phyloP scores from a whole-genome alignment of 2,797 vertebrate species.

The Bradypodion pumilum region DNA sequence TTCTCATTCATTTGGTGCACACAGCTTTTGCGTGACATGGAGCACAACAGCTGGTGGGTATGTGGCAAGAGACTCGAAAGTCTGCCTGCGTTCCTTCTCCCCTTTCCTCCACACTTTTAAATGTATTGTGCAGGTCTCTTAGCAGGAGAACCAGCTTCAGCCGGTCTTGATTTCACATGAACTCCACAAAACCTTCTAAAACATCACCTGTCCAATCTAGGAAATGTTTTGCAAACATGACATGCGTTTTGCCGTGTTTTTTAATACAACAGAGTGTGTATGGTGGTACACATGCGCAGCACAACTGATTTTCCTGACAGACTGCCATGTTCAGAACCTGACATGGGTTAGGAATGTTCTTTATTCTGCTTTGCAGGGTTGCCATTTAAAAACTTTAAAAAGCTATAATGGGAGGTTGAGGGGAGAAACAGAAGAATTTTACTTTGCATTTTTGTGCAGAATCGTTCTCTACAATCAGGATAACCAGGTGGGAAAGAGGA shows the following conservation, averaged over 20 bases:
- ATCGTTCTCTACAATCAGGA: neutral
- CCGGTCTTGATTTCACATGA: constrained; percentile 17
- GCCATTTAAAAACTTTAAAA: neutral
- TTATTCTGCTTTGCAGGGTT: neutral
- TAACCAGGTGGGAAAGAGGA: neutral
- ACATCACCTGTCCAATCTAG: neutral
- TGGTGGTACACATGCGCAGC: neutral
- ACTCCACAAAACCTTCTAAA: constrained; percentile 5
- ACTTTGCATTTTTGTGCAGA: neutral
- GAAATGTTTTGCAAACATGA: constrained; percentile 37
- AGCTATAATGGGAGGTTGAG: neutral
- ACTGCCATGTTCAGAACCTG: neutral
- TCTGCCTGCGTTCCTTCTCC: neutral
- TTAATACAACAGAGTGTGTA: constrained; percentile 24
- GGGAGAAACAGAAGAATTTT: neutral
- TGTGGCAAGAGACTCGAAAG: neutral
- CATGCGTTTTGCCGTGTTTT: constrained; percentile 33
- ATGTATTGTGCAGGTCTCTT: constrained; percentile 8
- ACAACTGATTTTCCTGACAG: constrained; percentile 1
- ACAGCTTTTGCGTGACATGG: neutral
- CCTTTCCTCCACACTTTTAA: constrained; percentile 4
- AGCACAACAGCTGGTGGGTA: neutral
- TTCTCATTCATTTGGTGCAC: neutral
- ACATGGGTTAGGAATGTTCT: neutral
- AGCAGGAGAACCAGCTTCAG: constrained; percentile 14